Evolutionary conservation across 2,888 invertebrate genomes (phyloP).

Genomic region (Mythimna loreyi): DNA sequence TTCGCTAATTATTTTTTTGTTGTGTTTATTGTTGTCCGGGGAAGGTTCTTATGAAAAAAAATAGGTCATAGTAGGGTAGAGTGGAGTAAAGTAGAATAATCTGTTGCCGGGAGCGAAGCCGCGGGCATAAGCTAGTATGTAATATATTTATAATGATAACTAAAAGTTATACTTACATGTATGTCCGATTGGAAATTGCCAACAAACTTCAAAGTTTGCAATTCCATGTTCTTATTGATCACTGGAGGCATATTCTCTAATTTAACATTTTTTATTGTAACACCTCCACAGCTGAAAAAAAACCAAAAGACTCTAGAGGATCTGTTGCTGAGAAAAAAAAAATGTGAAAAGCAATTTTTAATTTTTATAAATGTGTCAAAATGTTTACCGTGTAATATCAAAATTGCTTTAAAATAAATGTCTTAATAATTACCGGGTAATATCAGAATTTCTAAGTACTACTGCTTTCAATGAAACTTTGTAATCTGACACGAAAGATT

Average conservation of each 20-base stretch:
- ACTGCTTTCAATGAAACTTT: slow-evolving; percentile 51
- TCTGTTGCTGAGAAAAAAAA: neutral
- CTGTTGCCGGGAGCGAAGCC: too few relatives aligned
- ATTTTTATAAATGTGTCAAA: too few relatives aligned
- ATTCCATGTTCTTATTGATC: slow-evolving; percentile 32
- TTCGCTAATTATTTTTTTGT: too few relatives aligned
- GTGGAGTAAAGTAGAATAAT: too few relatives aligned
- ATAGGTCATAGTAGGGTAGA: too few relatives aligned
- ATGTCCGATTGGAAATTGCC: slow-evolving; percentile 41
- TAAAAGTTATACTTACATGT: slow-evolving; percentile 53
- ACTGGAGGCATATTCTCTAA: slow-evolving; percentile 54
- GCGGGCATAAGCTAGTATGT: too few relatives aligned
- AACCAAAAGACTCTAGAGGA: neutral
- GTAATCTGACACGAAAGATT: slow-evolving; percentile 8
- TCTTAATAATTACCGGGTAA: slow-evolving; percentile 57
- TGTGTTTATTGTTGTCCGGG: too few relatives aligned
- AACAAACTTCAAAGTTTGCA: slow-evolving; percentile 59
- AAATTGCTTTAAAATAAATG: neutral
- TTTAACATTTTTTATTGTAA: slow-evolving; percentile 63
- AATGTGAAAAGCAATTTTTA: too few relatives aligned
- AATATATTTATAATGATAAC: neutral
- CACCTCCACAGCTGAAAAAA: slow-evolving; percentile 71
- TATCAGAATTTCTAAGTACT: slow-evolving; percentile 44
- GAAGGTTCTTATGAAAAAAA: too few relatives aligned
- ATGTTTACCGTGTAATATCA: too few relatives aligned